These are phyloP conservation scores for Hippocampus guttulatus DNA, from an alignment of 2,113 vertebrate genomes.

Conservation along the genomic window DNA sequence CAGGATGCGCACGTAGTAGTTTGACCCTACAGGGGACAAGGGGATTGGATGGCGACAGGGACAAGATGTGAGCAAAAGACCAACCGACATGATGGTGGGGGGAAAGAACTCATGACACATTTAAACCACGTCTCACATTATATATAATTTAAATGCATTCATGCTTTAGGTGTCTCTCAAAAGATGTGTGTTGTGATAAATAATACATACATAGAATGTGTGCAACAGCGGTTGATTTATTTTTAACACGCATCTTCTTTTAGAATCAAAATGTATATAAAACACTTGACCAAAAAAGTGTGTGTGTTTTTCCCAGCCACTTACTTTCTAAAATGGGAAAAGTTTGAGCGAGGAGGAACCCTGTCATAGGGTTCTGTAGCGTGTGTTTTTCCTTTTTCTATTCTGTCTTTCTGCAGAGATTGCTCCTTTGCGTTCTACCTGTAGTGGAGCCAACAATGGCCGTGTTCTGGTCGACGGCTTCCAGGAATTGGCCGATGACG, in stretches of 20 bases:
- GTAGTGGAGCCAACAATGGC: constrained; percentile 94
- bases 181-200: constrained; percentile 20
- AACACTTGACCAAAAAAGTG: no score
- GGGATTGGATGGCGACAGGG: constrained; percentile 1
- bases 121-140: constrained; percentile 13
- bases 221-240: constrained; percentile 3
- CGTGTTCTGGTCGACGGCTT: constrained; percentile 93
- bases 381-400: not conserved
- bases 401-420: not conserved
- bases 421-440: constrained; percentile 55
- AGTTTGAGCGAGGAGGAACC: no score
- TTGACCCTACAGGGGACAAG: constrained; percentile 75
- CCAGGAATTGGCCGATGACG: constrained; percentile 92
- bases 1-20: constrained; percentile 92
- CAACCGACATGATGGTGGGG: not conserved
- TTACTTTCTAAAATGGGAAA: no score
- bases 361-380: no score
- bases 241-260: constrained; percentile 8
- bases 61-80: not conserved
- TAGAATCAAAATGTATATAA: not conserved
- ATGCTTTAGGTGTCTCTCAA: constrained; percentile 7
- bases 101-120: constrained; percentile 23
- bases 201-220: constrained; percentile 10
- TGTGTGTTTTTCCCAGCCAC: not conserved
- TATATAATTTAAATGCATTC: constrained; percentile 28